Evolutionary conservation across 30 jellyfish, hydroid and myxozoan genomes (phyloP).

Genomic region (Aurelia coerulea): DNA sequence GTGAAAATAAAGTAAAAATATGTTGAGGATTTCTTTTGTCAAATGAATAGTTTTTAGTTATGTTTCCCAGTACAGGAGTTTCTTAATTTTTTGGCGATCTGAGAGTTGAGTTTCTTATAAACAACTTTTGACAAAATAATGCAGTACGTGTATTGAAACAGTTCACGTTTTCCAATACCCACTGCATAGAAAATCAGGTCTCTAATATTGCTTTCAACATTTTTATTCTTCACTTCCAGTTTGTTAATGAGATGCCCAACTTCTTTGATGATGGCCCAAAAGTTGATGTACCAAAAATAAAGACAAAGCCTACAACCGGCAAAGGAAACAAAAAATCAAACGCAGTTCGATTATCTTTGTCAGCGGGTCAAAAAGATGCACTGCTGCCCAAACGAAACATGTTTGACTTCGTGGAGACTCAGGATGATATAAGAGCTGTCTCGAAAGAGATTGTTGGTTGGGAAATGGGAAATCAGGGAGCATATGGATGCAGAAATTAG

Average conservation of each 20-base stretch:
- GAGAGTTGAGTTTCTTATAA: too few species aligned
- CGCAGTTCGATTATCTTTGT: conserved; percentile 7
- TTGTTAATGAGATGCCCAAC: conserved; percentile 33
- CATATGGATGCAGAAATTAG: conserved; percentile 44
- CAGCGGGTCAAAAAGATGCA: conserved; percentile 22
- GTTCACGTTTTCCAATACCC: too few species aligned
- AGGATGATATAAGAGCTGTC: not conserved
- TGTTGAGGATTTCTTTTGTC: too few species aligned
- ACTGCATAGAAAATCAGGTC: too few species aligned
- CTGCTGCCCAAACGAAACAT: conserved; percentile 4
- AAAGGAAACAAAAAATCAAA: conserved; percentile 33
- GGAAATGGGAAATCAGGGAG: conserved; percentile 12
- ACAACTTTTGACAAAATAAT: too few species aligned
- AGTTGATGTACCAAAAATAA: conserved; percentile 42
- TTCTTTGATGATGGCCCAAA: conserved; percentile 79
- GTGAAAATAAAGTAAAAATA: too few species aligned
- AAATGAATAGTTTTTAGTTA: too few species aligned
- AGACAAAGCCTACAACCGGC: conserved; percentile 73
- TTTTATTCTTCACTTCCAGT: not conserved
- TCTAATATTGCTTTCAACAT: too few species aligned
- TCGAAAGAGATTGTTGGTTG: conserved; percentile 16
- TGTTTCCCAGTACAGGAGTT: too few species aligned
- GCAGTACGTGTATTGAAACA: too few species aligned
- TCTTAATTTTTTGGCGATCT: too few species aligned
- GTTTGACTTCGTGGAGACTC: conserved; percentile 25